Evolutionary conservation across 2,113 vertebrate genomes (phyloP), one percentile per base, ranked within the genome.

Genomic region (Toxotes chatareus): DNA sequence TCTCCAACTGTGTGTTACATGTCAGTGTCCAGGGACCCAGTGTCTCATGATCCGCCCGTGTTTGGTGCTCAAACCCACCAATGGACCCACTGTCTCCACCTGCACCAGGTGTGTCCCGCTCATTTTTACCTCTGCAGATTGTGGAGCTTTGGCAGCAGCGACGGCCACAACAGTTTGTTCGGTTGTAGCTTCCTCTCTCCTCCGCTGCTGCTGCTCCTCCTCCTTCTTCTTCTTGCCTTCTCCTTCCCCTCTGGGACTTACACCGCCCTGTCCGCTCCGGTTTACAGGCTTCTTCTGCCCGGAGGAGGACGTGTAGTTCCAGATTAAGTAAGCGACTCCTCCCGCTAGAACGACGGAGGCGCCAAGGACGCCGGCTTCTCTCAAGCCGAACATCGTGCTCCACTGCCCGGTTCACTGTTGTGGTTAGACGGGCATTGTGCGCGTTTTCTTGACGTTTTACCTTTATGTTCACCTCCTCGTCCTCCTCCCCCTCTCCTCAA

Each of bases 261-360:
- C 27, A 0, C 12, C 14, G 10, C 3, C 51, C 46, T 17, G 5
- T 2, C 11, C 10, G 12, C 60, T 36, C 38, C 44, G 66, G 5
- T 5, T 40, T 4, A 42, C 21, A 0, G 36, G 23, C 64, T 79
- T 32, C 64, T 57, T 57, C 59, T 66, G n/a, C 62, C 66, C 32
- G 65, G 72, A 44, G 38, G 83, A 72, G 13, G 73, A 64, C 51
- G 83, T 34, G 42, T 86, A 90, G 42, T 16, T 94, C 94, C 95
- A 96, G 34, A 94, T 1, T 0, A 88, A n/a, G 60, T 92, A 95
- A 0, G 89, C 94, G 56, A 93, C 79, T 17, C 93, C 95, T 0
- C 93, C 96, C 0, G 94, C 91, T 0, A 95, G 1, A 1, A 85
- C 93, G 7, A 89, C 84, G 21, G 94, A 92, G 56, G 85, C 90